Percentiles rank a stretch among this genome's conserved stretches.
Evolutionary conservation across 2,888 invertebrate species (phyloP).

Genomic region (Mamestra brassicae): DNA sequence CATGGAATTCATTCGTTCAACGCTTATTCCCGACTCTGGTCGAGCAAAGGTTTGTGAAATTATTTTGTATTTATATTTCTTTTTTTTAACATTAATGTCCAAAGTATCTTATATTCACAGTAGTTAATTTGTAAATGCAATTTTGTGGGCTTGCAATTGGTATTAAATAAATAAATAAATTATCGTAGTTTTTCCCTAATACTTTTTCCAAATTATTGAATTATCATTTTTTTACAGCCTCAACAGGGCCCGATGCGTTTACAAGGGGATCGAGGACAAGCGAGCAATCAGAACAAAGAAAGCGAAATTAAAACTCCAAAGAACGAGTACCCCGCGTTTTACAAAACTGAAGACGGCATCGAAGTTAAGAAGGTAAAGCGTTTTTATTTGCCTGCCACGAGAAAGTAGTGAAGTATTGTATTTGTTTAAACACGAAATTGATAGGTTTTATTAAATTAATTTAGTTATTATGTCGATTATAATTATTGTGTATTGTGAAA

Average conservation of each 20-base stretch:
- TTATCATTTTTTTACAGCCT: slow-evolving; percentile 23
- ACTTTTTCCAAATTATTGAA: too few species aligned
- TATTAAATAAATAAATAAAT: too few species aligned
- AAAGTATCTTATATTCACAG: too few species aligned
- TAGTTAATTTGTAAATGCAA: too few species aligned
- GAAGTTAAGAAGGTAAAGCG: slow-evolving; percentile 83
- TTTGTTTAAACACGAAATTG: neutral
- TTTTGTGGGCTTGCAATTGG: too few species aligned
- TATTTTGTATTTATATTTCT: neutral
- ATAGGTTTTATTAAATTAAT: neutral
- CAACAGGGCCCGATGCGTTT: neutral
- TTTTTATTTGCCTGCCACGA: slow-evolving; percentile 26
- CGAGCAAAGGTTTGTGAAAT: slow-evolving; percentile 69
- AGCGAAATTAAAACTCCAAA: slow-evolving; percentile 46
- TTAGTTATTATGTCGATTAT: too few species aligned
- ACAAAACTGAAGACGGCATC: slow-evolving; percentile 78
- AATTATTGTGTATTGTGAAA: too few species aligned
- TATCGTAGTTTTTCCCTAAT: too few species aligned
- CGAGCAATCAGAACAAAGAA: slow-evolving; percentile 18
- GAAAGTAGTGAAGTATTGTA: slow-evolving; percentile 16
- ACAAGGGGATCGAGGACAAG: neutral
- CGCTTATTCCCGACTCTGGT: slow-evolving; percentile 75
- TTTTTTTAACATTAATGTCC: too few species aligned
- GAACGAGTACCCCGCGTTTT: slow-evolving; percentile 78
- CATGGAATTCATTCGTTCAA: slow-evolving; percentile 71